These are phyloP conservation scores for Phainopepla nitens DNA, from an alignment of 2,113 vertebrate species.

Conservation along the genomic window DNA sequence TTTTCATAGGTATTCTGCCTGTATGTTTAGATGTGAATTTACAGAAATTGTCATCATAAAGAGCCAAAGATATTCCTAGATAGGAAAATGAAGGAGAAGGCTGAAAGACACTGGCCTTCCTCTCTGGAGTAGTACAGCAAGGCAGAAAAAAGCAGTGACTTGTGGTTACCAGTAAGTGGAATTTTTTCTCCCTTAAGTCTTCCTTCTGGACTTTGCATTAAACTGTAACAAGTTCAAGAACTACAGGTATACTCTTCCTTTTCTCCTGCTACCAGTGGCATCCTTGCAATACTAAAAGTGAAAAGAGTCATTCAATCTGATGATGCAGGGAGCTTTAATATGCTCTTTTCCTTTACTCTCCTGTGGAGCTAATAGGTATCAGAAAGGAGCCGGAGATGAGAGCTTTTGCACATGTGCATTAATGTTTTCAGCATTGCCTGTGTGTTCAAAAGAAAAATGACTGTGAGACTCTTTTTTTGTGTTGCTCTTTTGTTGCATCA, in stretches of 20 bases:
- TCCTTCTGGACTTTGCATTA: background rate
- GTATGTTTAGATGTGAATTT: background rate
- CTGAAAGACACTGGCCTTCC: background rate
- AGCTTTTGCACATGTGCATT: constrained; percentile 63
- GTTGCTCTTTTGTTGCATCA: constrained; percentile 70
- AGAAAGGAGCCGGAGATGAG: constrained; percentile 60
- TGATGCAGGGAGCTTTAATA: constrained; percentile 52
- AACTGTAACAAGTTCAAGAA: background rate
- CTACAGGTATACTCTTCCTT: constrained; percentile 1
- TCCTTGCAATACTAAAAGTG: constrained; percentile 44
- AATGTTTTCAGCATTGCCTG: constrained; percentile 60
- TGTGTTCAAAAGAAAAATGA: constrained; percentile 63
- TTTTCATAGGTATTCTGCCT: background rate
- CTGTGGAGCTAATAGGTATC: constrained; percentile 57
- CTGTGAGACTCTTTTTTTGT: constrained; percentile 22
- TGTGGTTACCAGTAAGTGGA: background rate
- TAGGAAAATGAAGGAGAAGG: background rate
- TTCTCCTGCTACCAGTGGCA: constrained; percentile 40
- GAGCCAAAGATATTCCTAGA: background rate
- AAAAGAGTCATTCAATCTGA: constrained; percentile 61
- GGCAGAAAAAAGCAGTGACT: background rate
- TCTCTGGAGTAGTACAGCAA: background rate
- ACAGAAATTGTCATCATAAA: background rate
- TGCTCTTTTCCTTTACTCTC: constrained; percentile 48
- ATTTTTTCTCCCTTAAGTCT: background rate